Base-by-base conservation (phyloP, 2,113 vertebrate species). In the Holacanthus passer region DNA sequence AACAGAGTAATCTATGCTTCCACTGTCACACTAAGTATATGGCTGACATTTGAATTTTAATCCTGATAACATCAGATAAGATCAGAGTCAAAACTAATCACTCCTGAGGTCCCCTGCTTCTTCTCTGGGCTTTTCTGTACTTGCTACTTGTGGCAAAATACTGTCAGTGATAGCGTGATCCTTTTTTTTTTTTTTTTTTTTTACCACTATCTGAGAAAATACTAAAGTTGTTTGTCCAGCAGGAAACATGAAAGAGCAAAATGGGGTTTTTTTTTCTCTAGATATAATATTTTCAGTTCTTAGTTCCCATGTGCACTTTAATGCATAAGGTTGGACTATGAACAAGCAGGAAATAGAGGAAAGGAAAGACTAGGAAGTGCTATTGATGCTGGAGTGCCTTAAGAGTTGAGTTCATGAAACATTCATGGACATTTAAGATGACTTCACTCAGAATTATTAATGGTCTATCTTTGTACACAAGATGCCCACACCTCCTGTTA, bases 41-140 rank as follows among this genome's bases (percentile, higher is more conserved):
- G 81, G 86, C 80, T 94, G 95, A 92, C 91, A 92, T 95, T 94
- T 94, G 80, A 92, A 94, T 92, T 93, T 91, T 86, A 91, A 93
- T 91, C 87, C 92, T 75, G 88, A 93, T 93, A 92, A 91, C 90
- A 91, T 94, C 89, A 83, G 93, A 92, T 93, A 87, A 90, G 87
- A 94, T 94, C 88, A 93, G 52, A 85, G 92, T 89, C 91, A 87
- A 88, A 94, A 91, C 91, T 85, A 90, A 94, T 93, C 87, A 87
- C 78, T 81, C 70, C 86, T 73, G 60, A 87, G 84, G 80, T 82
- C 68, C 77, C 29, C n/a, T 80, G 69, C 60, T 75, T 86, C 60
- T 75, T 86, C 71, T 64, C 53, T 27, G 41, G 31, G 69, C 48
- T 72, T 29, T 48, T 39, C 37, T 32, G n/a, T 53, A 63, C 35